A percentile compares a stretch with the other conserved stretches of the same genome.
phyloP scores from a whole-genome alignment of 1,140 invertebrate species.

The Aradophagus sp. region DNA sequence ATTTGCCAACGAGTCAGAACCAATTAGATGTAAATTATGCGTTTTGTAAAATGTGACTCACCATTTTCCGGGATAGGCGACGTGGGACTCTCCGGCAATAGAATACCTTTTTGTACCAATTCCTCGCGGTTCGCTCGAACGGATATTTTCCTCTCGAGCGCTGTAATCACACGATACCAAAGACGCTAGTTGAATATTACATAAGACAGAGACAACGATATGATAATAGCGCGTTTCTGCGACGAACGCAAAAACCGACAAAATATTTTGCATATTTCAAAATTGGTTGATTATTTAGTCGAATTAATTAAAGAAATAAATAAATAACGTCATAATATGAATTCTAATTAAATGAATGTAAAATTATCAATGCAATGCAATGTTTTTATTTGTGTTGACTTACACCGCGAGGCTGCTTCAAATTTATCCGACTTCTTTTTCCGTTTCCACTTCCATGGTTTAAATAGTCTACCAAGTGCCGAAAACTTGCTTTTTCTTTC shows the following conservation, averaged over 20 bases:
- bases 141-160: constrained; percentile 97
- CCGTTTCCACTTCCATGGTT: constrained; percentile 99
- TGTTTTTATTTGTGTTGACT: constrained; percentile 72
- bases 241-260: too few species aligned
- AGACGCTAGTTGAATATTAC: constrained; percentile 20
- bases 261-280: too few species aligned
- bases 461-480: constrained; percentile 94
- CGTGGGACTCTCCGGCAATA: constrained; percentile 90
- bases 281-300: too few species aligned
- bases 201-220: too few species aligned
- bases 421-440: constrained; percentile 99
- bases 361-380: neutral
- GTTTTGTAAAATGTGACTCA: constrained; percentile 71
- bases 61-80: constrained; percentile 86
- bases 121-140: constrained; percentile 97
- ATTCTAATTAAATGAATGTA: neutral
- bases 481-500: constrained; percentile 95
- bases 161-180: constrained; percentile 75
- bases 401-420: constrained; percentile 95
- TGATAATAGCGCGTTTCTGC: too few species aligned
- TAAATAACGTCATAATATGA: too few species aligned
- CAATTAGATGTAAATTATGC: constrained; percentile 32
- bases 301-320: too few species aligned
- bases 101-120: constrained; percentile 96
- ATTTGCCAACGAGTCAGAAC: constrained; percentile 7